Evolutionary conservation across 2,888 invertebrate genomes (phyloP), one percentile per base, ranked within the genome.

Genomic region (Agonopterix heracliana): DNA sequence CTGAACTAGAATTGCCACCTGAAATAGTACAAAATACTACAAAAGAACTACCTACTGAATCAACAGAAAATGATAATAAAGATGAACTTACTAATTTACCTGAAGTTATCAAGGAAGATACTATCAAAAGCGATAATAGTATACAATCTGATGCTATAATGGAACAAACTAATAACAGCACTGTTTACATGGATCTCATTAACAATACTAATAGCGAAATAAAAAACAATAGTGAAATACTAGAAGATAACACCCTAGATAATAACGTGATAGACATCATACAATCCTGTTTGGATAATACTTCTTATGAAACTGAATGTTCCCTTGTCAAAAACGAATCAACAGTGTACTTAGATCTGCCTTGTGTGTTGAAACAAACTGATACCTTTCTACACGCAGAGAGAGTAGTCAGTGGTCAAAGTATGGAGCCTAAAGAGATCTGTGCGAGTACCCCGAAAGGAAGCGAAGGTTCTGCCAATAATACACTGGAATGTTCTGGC

Each of bases 291-390:
- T 55, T 75, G 35, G 70, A 74, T 46, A 55, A 54, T 41, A 53
- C 70, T 4, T 54, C 49, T 34, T 54, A 49, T 47, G 59, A 66
- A 36, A 55, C 48, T 47, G 54, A 54, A 52, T 63, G 61, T 46
- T 61, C 61, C 47, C 52, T 77, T 14, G 51, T 67, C 9, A 72
- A 66, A 54, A 74, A 78, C 57, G 85, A 87, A 54, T 86, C 87
- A 34, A 87, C 87, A 0, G 66, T 73, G 44, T 87, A 88, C 57
- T 72, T 88, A 72, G 86, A 88, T 66, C 68, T 84, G 54, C 88
- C 88, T 40, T 78, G 75, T 59, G 66, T 73, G 44, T 66, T 74
- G 44, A 77, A 76, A 49, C 71, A 75, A 47, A 75, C 78, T 1
- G 63, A 75, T 57, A 64, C 64, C 47, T 82, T 85, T 57, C 64